Base-by-base conservation (phyloP, 2,113 vertebrate genomes). In the Asarcornis scutulata region DNA sequence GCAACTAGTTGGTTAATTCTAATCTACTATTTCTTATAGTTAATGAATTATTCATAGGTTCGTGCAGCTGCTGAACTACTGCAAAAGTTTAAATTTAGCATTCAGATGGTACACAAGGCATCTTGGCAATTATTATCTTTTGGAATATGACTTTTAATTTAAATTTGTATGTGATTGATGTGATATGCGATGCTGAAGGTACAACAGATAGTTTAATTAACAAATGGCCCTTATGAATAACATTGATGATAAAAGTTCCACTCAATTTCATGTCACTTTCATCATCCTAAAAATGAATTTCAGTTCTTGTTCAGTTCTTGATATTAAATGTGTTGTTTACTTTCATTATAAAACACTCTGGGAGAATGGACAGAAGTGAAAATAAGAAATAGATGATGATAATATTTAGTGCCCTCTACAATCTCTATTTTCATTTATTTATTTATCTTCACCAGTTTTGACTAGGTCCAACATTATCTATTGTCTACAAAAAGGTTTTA, bases 181-280 rank as follows among this genome's bases (percentile, higher is more conserved):
- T 83, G 83, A 74, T 86, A 88, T 91, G 88, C 96, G 76, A 97
- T 76, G 83, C 77, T 91, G 60, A 71, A 89, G 97, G n/a, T 77
- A 88, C 31, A 95, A 82, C 72, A 95, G 88, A 97, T 95, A 96
- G 91, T 96, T 97, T 97, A 97, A 97, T 97, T 96, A 97, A 95
- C 95, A 97, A 97, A 94, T 95, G 67, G 92, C 71, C 93, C 86
- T 84, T 88, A 72, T 91, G 64, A 91, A 97, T 94, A 93, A 91
- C 90, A n/a, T 71, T 63, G 69, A 95, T 93, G 74, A 66, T 67
- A 95, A 89, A 97, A 96, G 67, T 96, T 96, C 95, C 86, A 83
- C 86, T 95, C 85, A 95, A 95, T 95, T 96, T 94, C 93, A 91
- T 83, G 72, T 94, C 75, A 97, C 38, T 94, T 95, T 96, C 46